Percentiles rank a stretch among this genome's conserved stretches.
Conservation (phyloP, 2,113 vertebrate genomes). For the Mastomys natalensis region DNA sequence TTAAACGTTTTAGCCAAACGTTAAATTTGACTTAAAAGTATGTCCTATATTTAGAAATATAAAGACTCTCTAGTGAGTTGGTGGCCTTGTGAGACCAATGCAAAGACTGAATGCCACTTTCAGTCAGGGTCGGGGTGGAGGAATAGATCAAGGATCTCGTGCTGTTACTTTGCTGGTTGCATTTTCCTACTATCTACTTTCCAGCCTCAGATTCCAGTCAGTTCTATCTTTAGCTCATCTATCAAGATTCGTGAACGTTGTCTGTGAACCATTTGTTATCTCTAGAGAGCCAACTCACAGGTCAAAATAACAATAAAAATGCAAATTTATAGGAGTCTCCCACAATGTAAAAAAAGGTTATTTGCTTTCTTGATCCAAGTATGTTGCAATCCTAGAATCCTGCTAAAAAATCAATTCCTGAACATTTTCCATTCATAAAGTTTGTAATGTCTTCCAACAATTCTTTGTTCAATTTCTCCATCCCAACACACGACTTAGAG, state of each 20-base stretch:
- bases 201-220: neutral
- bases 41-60: neutral
- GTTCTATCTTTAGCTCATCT: conserved; percentile 57
- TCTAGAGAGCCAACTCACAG: conserved; percentile 55
- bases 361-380: conserved; percentile 56
- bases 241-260: conserved; percentile 51
- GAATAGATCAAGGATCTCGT: neutral
- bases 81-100: neutral
- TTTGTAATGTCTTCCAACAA: neutral
- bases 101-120: neutral
- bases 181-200: neutral
- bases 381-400: conserved; percentile 37
- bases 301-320: conserved; percentile 75
- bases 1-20: conserved; percentile 46
- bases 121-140: neutral
- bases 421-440: neutral
- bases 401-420: conserved; percentile 40
- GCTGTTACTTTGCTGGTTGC: neutral
- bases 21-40: neutral
- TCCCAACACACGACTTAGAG: conserved; percentile 30
- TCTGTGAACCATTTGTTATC: conserved; percentile 53
- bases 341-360: conserved; percentile 37
- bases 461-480: conserved; percentile 43
- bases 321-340: conserved; percentile 38
- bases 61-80: neutral